phyloP scores from a whole-genome alignment of 2,888 invertebrate genomes.

The Stenolophus ochropezus region DNA sequence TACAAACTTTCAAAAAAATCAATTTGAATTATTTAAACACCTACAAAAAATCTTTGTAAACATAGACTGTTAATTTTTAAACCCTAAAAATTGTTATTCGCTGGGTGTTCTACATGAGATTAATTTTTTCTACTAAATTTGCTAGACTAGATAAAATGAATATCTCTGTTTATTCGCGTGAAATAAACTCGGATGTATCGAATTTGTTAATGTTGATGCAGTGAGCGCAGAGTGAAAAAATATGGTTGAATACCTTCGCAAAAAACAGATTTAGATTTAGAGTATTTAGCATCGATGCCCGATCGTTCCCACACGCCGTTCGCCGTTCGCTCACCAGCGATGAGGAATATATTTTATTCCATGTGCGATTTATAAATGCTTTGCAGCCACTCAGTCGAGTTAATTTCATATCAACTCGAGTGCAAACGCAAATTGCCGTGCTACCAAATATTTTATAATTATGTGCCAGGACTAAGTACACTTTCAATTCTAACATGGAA shows the following conservation, averaged over 20 bases:
- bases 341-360: neutral
- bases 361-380: neutral
- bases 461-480: too few relatives aligned
- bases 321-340: neutral
- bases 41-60: too few relatives aligned
- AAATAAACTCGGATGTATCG: neutral
- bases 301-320: too few relatives aligned
- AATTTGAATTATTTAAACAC: neutral
- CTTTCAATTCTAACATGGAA: too few relatives aligned
- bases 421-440: neutral
- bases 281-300: neutral
- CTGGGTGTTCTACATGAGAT: neutral
- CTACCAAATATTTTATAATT: too few relatives aligned
- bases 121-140: neutral
- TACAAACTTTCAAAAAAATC: neutral
- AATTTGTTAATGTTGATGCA: neutral
- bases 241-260: constrained; percentile 9
- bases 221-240: constrained; percentile 1
- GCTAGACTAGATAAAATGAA: neutral
- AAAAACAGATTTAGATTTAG: constrained; percentile 13
- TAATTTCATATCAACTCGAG: neutral
- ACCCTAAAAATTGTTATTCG: too few relatives aligned
- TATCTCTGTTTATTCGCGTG: neutral
- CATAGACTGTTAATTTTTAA: too few relatives aligned
- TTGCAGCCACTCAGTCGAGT: neutral